A percentile compares a stretch with the other conserved stretches of the same genome.
These are phyloP conservation scores for Hetaerina titia DNA, from an alignment of 2,888 invertebrate genomes.

Conservation along the genomic window DNA sequence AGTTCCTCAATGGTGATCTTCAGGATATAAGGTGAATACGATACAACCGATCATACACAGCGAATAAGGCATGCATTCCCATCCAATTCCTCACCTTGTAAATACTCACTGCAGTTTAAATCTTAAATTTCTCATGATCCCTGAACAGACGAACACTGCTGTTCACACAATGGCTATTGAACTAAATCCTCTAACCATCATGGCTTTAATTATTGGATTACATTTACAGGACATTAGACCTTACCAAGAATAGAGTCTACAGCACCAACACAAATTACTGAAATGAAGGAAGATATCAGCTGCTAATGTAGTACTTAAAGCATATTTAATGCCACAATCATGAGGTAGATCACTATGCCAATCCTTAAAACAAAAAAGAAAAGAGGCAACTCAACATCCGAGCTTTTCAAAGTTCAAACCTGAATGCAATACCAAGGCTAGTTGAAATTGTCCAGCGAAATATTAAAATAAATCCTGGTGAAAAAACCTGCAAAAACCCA, in stretches of 20 bases:
- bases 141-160: not conserved
- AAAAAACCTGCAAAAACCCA: not conserved
- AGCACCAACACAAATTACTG: not conserved
- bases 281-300: not conserved
- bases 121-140: not conserved
- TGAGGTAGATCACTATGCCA: constrained; percentile 48
- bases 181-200: not conserved
- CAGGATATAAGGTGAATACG: not conserved
- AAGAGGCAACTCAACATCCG: constrained; percentile 46
- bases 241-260: not conserved
- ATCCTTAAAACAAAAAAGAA: not conserved
- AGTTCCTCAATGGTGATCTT: no score
- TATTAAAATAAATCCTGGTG: no score
- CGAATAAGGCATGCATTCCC: not conserved
- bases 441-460: not conserved
- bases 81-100: not conserved
- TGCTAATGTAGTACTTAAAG: not conserved
- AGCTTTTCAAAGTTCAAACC: not conserved
- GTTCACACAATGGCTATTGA: not conserved
- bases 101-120: not conserved
- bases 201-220: not conserved
- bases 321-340: not conserved
- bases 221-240: not conserved
- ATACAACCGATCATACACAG: not conserved
- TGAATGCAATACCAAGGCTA: not conserved